A percentile compares a stretch with the other conserved stretches of the same genome.
These are phyloP conservation scores for Xestia ashworthii DNA, from an alignment of 2,888 invertebrate species.

Conservation along the genomic window DNA sequence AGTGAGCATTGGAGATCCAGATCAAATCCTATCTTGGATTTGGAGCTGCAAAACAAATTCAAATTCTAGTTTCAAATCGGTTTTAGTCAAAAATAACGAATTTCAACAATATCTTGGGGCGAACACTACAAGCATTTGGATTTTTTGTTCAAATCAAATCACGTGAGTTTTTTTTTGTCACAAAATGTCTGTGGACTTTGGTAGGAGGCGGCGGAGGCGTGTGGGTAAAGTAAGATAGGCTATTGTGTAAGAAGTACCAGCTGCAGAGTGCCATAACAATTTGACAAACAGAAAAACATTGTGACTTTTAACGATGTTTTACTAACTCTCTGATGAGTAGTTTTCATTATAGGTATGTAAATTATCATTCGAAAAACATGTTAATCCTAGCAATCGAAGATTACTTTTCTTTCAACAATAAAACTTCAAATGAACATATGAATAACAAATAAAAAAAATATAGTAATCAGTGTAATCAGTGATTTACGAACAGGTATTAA, in stretches of 20 bases:
- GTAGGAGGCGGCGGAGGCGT: not conserved
- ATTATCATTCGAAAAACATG: constrained; percentile 29
- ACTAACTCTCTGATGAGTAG: constrained; percentile 22
- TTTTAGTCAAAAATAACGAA: not conserved
- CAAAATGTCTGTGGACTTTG: constrained; percentile 20
- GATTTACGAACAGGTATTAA: constrained; percentile 21
- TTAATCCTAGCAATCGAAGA: constrained; percentile 18
- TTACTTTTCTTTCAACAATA: constrained; percentile 28
- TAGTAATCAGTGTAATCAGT: constrained; percentile 12
- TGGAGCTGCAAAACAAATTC: not conserved
- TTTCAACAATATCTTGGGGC: constrained; percentile 2
- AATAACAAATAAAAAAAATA: constrained; percentile 28
- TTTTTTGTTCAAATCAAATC: not conserved
- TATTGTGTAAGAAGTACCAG: constrained; percentile 16
- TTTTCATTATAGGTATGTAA: constrained; percentile 3
- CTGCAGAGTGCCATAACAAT: constrained; percentile 4
- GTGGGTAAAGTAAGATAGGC: not conserved
- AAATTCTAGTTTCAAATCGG: not conserved
- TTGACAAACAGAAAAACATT: constrained; percentile 17
- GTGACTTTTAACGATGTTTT: constrained; percentile 2
- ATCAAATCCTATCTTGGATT: not conserved
- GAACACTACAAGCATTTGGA: not conserved
- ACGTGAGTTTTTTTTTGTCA: constrained; percentile 11
- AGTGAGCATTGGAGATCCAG: not conserved
- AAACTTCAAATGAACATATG: constrained; percentile 16